Evolutionary conservation across 1,140 invertebrate genomes (phyloP).

Genomic region (Muscidifurax raptorellus): DNA sequence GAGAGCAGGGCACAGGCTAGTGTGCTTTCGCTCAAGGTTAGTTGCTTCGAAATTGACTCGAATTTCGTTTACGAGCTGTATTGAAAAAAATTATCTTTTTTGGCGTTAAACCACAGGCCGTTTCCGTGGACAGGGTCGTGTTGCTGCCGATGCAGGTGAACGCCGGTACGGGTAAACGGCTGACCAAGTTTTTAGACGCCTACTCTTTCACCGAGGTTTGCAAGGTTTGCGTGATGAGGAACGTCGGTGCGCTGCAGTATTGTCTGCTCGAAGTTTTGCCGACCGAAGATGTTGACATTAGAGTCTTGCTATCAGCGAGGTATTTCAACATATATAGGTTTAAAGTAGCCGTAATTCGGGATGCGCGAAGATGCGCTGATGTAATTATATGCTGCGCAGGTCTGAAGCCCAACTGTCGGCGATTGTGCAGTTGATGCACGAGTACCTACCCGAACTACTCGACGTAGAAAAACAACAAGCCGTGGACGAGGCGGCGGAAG

Average conservation of each 20-base stretch:
- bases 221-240: conserved; percentile 57
- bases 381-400: too few species aligned
- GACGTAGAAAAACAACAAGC: conserved; percentile 55
- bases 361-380: too few species aligned
- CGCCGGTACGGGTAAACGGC: conserved; percentile 13
- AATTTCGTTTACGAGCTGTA: not conserved
- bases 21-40: conserved; percentile 63
- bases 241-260: conserved; percentile 56
- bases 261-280: conserved; percentile 64
- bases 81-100: too few species aligned
- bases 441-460: conserved; percentile 59
- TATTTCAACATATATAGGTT: conserved; percentile 49
- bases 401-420: conserved; percentile 61
- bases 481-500: conserved; percentile 56
- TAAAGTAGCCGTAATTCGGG: too few species aligned
- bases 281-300: conserved; percentile 32
- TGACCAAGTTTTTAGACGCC: conserved; percentile 58
- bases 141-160: conserved; percentile 51
- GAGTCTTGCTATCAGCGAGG: conserved; percentile 63
- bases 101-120: too few species aligned
- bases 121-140: conserved; percentile 60
- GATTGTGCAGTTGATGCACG: conserved; percentile 59
- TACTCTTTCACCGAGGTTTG: conserved; percentile 59
- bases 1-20: conserved; percentile 13
- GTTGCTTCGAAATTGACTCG: not conserved